These are phyloP conservation scores for Myiotriccus ornatus DNA, from an alignment of 2,797 vertebrate species.

Conservation along the genomic window DNA sequence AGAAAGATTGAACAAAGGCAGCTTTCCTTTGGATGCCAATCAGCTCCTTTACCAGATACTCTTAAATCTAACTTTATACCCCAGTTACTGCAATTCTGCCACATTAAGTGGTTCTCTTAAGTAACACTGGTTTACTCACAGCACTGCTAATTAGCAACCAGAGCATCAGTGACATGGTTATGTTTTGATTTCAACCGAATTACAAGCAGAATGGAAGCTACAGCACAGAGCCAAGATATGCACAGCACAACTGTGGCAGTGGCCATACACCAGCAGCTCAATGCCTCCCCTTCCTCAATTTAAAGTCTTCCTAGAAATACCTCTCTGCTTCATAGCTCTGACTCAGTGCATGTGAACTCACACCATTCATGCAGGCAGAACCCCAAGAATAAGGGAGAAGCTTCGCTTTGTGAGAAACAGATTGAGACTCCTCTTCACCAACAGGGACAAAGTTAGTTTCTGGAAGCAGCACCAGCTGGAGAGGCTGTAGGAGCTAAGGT, in stretches of 20 bases:
- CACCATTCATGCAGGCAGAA: accelerated
- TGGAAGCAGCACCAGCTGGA: not conserved
- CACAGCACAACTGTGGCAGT: not conserved
- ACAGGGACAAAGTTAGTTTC: not conserved
- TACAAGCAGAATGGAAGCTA: not conserved
- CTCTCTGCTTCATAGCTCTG: accelerated
- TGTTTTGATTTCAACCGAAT: conserved; percentile 11
- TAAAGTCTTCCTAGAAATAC: not conserved
- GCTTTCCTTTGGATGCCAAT: not conserved
- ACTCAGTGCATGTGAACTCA: accelerated
- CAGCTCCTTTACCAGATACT: conserved; percentile 10
- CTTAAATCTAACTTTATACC: not conserved
- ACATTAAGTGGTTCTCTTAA: conserved; percentile 7
- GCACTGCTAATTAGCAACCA: conserved; percentile 14
- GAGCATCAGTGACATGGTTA: not conserved
- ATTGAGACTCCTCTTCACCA: not conserved
- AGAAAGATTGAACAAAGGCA: not conserved
- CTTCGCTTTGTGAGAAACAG: not conserved
- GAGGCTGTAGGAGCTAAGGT: not conserved
- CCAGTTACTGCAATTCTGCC: not conserved
- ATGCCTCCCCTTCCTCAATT: not conserved
- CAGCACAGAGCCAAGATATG: not conserved
- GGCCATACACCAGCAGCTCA: not conserved
- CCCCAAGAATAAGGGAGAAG: not conserved
- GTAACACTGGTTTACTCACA: conserved; percentile 43